Evolutionary conservation across 2,113 vertebrate species (phyloP).

Genomic region (Ia io): DNA sequence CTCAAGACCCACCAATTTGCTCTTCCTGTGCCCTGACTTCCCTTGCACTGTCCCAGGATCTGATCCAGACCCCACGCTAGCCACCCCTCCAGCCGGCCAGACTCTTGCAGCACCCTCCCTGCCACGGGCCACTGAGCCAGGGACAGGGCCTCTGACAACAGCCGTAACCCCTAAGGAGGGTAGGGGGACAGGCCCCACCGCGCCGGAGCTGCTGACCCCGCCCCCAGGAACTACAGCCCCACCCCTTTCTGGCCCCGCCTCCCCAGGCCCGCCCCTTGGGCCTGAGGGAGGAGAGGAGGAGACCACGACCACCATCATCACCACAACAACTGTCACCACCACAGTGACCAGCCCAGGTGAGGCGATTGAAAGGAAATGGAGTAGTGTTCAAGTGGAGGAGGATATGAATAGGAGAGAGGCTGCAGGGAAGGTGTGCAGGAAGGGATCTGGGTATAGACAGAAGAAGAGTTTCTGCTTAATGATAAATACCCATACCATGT

Average conservation of each 20-base stretch:
- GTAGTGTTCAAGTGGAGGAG: not conserved
- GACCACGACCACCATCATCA: slow-evolving; percentile 94
- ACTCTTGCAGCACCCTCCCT: slow-evolving; percentile 64
- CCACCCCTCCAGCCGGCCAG: slow-evolving; percentile 69
- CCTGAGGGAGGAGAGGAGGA: slow-evolving; percentile 86
- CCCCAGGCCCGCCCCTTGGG: slow-evolving; percentile 77
- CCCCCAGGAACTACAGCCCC: slow-evolving; percentile 72
- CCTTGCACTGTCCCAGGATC: slow-evolving; percentile 64
- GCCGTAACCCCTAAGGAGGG: slow-evolving; percentile 69
- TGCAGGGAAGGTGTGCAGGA: not conserved
- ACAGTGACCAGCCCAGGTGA: slow-evolving; percentile 92
- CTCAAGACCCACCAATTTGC: slow-evolving; percentile 1
- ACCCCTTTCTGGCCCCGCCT: slow-evolving; percentile 68
- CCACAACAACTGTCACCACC: slow-evolving; percentile 93
- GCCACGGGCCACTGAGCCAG: slow-evolving; percentile 70
- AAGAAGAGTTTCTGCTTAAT: not conserved
- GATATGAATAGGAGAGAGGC: not conserved
- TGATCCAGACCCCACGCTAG: slow-evolving; percentile 71
- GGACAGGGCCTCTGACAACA: slow-evolving; percentile 74
- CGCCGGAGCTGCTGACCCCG: slow-evolving; percentile 71
- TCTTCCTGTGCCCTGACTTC: slow-evolving; percentile 39
- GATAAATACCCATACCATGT: not conserved
- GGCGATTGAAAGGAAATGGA: not conserved
- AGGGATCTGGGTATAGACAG: not conserved
- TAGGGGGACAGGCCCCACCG: slow-evolving; percentile 64